Evolutionary conservation across 2,888 invertebrate genomes (phyloP), one percentile per base, ranked within the genome.

Genomic region (Nowickia ferox): DNA sequence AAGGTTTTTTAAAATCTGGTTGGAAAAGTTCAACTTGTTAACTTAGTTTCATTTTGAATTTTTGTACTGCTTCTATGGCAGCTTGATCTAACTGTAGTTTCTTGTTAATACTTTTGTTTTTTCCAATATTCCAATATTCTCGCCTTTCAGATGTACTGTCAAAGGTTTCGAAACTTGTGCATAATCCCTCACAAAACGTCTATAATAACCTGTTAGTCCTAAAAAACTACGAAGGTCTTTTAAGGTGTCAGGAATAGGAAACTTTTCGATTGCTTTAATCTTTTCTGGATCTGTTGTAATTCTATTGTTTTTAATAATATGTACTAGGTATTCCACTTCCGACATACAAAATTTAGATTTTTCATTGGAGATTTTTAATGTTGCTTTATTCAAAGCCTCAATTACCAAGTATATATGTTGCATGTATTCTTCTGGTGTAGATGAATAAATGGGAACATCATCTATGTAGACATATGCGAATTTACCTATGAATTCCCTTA

Each of bases 91-190:
- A 44, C 22, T 61, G 53, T n/a, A 87, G 68, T 6, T 42, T n/a
- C 17, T 61, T 69, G 13, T 74, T 78, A 17, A 78, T 86, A 15
- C 79, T 83, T 11, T 83, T 69, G 2, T 66, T 79, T 19, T 48
- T 66, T n/a, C 66, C 66, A 11, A 80, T 46, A 46, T 86, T 79
- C 13, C n/a, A n/a, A 51, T 79, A 72, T 86, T 86, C 30, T 71
- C 82, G 1, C 79, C 78, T 9, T 65, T 68, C 40, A 76, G 63
- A 53, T 69, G 75, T 40, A 19, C 74, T 46, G 84, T 84, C 3
- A 84, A 51, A 0, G 84, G 86, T 68, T 84, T 77, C 3, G 63
- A 19, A 15, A 85, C 53, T 57, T 6, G 77, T n/a, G n/a, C 82
- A 40, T 72, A 82, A 42, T 82, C 72, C 30, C 17, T 72, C n/a